phyloP scores from a whole-genome alignment of 2,797 vertebrate species.

The Peromyscus melanophrys region DNA sequence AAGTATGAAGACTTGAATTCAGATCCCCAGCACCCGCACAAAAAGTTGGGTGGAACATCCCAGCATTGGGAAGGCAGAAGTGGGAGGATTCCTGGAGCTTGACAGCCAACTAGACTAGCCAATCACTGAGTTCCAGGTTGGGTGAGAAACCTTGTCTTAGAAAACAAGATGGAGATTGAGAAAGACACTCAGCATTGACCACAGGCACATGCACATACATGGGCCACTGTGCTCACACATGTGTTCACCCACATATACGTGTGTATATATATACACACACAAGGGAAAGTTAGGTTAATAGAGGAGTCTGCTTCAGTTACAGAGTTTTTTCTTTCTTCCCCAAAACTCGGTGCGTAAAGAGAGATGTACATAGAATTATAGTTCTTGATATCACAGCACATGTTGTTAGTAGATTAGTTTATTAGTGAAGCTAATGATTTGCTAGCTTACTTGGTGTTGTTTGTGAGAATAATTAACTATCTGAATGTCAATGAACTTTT shows the following conservation, averaged over 20 bases:
- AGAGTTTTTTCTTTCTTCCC: not conserved
- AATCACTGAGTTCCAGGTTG: not conserved
- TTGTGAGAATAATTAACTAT: constrained; percentile 40
- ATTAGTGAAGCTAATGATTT: constrained; percentile 64
- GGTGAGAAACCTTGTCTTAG: not conserved
- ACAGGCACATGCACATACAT: not conserved
- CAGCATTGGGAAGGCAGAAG: not conserved
- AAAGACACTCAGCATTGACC: not conserved
- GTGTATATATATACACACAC: not conserved
- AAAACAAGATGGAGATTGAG: not conserved
- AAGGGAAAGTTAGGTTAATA: constrained; percentile 39
- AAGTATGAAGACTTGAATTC: not conserved
- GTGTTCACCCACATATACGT: too few relatives aligned
- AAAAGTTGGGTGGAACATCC: not conserved
- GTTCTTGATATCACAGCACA: constrained; percentile 49
- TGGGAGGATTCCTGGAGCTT: not conserved
- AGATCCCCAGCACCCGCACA: not conserved
- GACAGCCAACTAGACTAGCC: not conserved
- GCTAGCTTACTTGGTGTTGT: constrained; percentile 52
- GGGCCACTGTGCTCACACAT: not conserved
- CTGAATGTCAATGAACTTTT: not conserved
- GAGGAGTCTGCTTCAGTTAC: not conserved
- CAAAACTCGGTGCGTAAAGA: not conserved
- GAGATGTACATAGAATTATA: constrained; percentile 45
- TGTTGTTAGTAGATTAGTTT: constrained; percentile 56